Evolutionary conservation across 2,113 vertebrate genomes (phyloP).

Genomic region (Mystacornis crossleyi): DNA sequence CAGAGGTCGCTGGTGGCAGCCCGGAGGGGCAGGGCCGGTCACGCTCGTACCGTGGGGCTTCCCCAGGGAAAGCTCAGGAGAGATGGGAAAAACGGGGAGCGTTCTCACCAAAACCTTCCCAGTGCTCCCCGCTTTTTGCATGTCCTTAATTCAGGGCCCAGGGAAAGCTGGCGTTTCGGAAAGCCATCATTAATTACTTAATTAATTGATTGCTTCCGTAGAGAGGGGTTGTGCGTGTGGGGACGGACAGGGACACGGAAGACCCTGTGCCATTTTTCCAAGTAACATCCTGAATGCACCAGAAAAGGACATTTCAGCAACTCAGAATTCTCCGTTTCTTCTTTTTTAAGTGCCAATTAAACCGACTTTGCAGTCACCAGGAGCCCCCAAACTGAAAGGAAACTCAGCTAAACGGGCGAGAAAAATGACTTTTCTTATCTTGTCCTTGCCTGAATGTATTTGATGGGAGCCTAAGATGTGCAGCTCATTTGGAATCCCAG

Average conservation of each 20-base stretch:
- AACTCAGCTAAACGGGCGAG: not conserved
- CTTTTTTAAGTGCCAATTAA: not conserved
- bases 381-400: not conserved
- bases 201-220: fast-evolving
- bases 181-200: not conserved
- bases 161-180: not conserved
- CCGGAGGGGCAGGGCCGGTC: not conserved
- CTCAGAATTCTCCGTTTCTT: not conserved
- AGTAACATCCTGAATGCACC: not conserved
- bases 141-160: not conserved
- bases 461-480: not conserved
- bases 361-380: not conserved
- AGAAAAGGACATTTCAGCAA: not conserved
- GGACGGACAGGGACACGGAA: not conserved
- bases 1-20: constrained; percentile 11
- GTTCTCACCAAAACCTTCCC: not conserved
- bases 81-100: fast-evolving
- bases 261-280: not conserved
- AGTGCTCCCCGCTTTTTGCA: not conserved
- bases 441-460: not conserved
- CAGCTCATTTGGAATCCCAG: not conserved
- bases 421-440: not conserved
- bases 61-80: not conserved
- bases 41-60: not conserved
- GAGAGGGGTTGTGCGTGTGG: not conserved